Evolutionary conservation across 2,888 invertebrate genomes (phyloP).

Genomic region (Dasypogon diadema): DNA sequence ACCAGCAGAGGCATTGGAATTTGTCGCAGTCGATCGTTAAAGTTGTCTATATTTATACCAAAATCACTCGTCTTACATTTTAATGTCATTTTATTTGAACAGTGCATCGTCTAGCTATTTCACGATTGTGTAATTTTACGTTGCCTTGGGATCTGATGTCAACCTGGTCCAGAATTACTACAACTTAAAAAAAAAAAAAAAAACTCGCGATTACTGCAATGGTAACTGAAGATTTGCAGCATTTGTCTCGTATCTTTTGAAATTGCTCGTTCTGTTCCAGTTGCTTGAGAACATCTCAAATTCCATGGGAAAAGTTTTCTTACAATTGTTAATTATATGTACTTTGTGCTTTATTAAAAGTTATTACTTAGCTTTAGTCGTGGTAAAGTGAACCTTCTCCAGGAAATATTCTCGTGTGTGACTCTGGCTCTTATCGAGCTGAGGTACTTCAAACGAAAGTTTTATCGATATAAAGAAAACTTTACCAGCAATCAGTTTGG

Average conservation of each 20-base stretch:
- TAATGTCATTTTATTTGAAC: constrained; percentile 4
- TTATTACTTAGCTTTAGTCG: constrained; percentile 18
- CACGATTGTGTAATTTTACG: constrained; percentile 39
- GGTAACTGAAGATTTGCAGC: constrained; percentile 16
- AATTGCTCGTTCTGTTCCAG: constrained; percentile 47
- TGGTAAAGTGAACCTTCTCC: background rate
- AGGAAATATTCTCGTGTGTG: background rate
- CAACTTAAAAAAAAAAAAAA: too few species aligned
- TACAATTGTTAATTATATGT: background rate
- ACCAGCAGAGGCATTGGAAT: too few species aligned
- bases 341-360: background rate
- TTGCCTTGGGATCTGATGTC: constrained; percentile 16
- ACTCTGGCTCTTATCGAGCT: background rate
- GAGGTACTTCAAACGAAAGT: background rate
- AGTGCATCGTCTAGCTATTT: constrained; percentile 17
- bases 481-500: background rate
- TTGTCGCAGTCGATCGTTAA: constrained; percentile 5
- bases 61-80: constrained; percentile 21
- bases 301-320: constrained; percentile 1
- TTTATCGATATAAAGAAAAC: constrained; percentile 36
- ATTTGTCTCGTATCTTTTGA: constrained; percentile 31
- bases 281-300: constrained; percentile 16
- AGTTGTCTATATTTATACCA: constrained; percentile 19
- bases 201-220: background rate
- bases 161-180: background rate